Evolutionary conservation across 2,113 vertebrate species (phyloP), one percentile per base, ranked within the genome.

Genomic region (Tapirus terrestris): DNA sequence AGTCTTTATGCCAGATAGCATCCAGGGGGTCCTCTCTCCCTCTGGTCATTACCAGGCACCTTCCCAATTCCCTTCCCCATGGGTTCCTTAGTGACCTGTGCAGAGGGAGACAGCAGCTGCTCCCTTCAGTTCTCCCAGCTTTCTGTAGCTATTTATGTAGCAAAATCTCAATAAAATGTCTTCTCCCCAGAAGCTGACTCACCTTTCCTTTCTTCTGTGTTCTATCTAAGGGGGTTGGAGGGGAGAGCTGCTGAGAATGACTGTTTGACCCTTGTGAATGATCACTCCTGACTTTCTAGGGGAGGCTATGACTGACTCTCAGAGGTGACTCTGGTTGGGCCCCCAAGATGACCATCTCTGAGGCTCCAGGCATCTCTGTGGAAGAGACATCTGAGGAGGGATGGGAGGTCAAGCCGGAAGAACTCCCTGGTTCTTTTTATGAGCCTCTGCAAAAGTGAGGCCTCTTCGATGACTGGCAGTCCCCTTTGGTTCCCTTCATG

Each of bases 91-190:
- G 56, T 84, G 77, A 68, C 60, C 25, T 43, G 7, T 86, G 48
- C 61, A 31, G 73, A 45, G 10, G 63, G 63, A 89, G 27, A 48
- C 2, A 5, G 61, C 31, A 68, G n/a, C 45, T 43, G 33, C 33
- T 77, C 14, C 63, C 60, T 63, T 72, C 25, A 5, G 56, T 29
- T 77, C 16, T 73, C 51, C 25, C 12, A 6, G 61, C 56, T 87
- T 91, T 91, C 77, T 53, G 17, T 89, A 81, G 73, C 76, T 95
- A 25, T 91, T 90, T 65, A 72, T 58, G 36, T 58, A 82, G 86
- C 48, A 61, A 45, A 81, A 65, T 58, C 91, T 91, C 89, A 98
- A 98, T 98, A 98, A 98, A 98, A 79, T 17, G 5, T 68, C 51
- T 92, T 91, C 77, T 82, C 89, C 60, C 67, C 36, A 56, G n/a